Percentiles rank a stretch among this genome's conserved stretches.
phyloP scores from a whole-genome alignment of 1,140 invertebrate species.

The Choristoneura fumiferana region DNA sequence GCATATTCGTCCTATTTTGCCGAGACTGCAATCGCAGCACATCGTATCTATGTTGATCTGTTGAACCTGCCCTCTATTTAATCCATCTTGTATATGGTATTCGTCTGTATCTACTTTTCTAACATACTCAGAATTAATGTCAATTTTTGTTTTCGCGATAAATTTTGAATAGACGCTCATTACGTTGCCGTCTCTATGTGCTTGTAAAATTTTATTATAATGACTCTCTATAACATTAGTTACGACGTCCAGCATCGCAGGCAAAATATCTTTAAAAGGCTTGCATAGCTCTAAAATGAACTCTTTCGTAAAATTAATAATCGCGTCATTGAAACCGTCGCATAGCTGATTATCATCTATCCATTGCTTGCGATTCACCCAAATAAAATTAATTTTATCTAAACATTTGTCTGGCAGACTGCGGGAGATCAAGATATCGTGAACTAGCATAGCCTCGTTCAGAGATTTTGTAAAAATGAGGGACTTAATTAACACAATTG shows the following conservation, averaged over 20 bases:
- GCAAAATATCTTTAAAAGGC: conserved; percentile 15
- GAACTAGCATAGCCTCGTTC: conserved; percentile 18
- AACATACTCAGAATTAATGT: conserved; percentile 1
- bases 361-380: conserved; percentile 19
- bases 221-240: conserved; percentile 23
- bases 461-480: background rate
- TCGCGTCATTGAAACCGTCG: background rate
- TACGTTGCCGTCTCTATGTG: background rate
- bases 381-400: conserved; percentile 13
- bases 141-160: background rate
- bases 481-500: conserved; percentile 18
- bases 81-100: background rate
- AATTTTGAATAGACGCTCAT: conserved; percentile 17
- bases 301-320: conserved; percentile 22
- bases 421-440: conserved; percentile 4
- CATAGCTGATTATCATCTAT: background rate
- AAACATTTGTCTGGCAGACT: background rate
- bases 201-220: background rate
- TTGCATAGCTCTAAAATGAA: conserved; percentile 26
- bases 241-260: conserved; percentile 26
- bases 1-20: conserved; percentile 22
- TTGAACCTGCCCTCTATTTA: background rate
- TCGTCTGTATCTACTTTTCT: conserved; percentile 5
- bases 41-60: conserved; percentile 24
- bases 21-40: conserved; percentile 26